Conservation (phyloP, 2,888 invertebrate species). For the Watsonalla binaria region DNA sequence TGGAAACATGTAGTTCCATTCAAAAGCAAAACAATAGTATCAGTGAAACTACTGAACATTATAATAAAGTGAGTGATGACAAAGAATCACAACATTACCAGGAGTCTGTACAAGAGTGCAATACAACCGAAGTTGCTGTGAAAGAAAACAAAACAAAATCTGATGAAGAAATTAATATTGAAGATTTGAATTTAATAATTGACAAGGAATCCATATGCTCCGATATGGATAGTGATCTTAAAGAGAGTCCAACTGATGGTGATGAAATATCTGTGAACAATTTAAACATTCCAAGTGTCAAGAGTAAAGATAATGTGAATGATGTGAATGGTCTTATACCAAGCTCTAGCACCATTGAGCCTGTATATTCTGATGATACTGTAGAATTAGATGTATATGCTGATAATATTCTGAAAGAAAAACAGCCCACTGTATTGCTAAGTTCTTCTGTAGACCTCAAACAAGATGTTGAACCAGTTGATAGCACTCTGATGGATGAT, state of each 20-base stretch:
- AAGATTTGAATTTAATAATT: constrained; percentile 57
- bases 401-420: neutral
- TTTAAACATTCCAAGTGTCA: constrained; percentile 22
- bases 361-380: neutral
- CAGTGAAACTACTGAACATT: constrained; percentile 12
- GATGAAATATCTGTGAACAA: neutral
- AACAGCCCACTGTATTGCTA: neutral
- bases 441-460: neutral
- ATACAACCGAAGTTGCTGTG: constrained; percentile 15
- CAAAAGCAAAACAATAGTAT: constrained; percentile 6
- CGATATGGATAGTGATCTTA: constrained; percentile 19
- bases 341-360: constrained; percentile 1
- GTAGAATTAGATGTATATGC: neutral
- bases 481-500: constrained; percentile 8
- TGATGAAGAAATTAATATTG: constrained; percentile 47
- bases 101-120: constrained; percentile 10
- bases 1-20: constrained; percentile 2
- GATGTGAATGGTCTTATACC: constrained; percentile 19
- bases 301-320: constrained; percentile 16
- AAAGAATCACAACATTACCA: constrained; percentile 19
- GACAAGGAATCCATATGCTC: constrained; percentile 32
- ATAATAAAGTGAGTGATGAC: constrained; percentile 9
- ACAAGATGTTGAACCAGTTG: constrained; percentile 12
- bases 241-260: constrained; percentile 1
- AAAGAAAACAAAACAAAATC: constrained; percentile 29